phyloP scores from a whole-genome alignment of 2,888 invertebrate species.

The Barypeithes pellucidus region DNA sequence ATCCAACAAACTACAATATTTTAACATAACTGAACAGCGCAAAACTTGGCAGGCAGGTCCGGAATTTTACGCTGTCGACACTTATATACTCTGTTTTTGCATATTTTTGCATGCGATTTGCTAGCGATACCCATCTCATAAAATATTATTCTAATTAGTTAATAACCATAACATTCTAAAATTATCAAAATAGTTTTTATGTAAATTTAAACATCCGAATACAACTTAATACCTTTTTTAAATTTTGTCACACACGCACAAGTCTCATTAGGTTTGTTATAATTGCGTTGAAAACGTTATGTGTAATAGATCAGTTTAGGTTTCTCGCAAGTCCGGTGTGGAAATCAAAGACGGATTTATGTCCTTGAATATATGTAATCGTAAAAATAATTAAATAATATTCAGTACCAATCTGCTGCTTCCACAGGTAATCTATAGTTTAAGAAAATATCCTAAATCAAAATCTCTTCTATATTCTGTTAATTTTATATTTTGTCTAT shows the following conservation, averaged over 20 bases:
- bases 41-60: background rate
- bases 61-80: constrained; percentile 3
- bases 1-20: background rate
- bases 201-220: constrained; percentile 42
- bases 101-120: constrained; percentile 35
- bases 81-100: constrained; percentile 22
- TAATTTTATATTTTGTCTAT: too few relatives aligned
- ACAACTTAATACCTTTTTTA: constrained; percentile 21
- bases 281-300: background rate
- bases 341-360: too few relatives aligned
- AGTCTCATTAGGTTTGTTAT: background rate
- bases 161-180: constrained; percentile 43
- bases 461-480: too few relatives aligned
- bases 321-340: background rate
- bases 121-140: constrained; percentile 14
- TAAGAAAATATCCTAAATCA: too few relatives aligned
- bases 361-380: too few relatives aligned
- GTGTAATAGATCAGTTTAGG: background rate
- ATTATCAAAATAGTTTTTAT: constrained; percentile 34
- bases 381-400: too few relatives aligned
- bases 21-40: background rate
- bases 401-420: too few relatives aligned
- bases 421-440: too few relatives aligned
- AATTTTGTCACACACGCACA: constrained; percentile 18
- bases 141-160: constrained; percentile 34